Conservation (phyloP, 1,140 invertebrate species). For the Heliothis subflexa region DNA sequence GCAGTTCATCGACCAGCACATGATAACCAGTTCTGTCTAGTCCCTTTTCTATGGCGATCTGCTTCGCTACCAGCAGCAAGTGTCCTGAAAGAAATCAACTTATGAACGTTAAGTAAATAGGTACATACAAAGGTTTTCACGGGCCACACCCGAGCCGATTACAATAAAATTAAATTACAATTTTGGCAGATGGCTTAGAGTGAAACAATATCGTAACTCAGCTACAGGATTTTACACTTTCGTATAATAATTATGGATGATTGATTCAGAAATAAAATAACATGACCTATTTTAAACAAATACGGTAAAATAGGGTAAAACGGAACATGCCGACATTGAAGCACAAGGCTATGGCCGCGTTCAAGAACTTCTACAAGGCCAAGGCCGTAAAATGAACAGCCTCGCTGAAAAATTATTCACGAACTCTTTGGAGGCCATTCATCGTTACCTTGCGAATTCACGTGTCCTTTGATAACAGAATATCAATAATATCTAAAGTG, state of each 20-base stretch:
- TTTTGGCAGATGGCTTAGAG: no score
- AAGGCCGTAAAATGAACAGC: not conserved
- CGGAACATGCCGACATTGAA: conserved; percentile 6
- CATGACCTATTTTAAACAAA: not conserved
- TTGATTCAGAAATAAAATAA: not conserved
- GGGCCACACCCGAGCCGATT: no score
- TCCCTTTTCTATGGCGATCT: conserved; percentile 59
- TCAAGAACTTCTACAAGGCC: not conserved
- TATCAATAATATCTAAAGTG: not conserved
- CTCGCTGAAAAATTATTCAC: conserved; percentile 4
- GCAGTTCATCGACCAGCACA: conserved; percentile 65
- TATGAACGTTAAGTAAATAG: not conserved
- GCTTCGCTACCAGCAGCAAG: conserved; percentile 65
- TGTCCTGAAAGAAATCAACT: conserved; percentile 63
- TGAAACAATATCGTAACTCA: no score
- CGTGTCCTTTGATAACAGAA: conserved; percentile 4
- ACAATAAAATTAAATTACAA: no score
- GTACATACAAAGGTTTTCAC: no score
- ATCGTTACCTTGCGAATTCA: conserved; percentile 6
- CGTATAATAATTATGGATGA: not conserved
- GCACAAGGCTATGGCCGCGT: conserved; percentile 16
- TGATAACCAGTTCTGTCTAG: conserved; percentile 63
- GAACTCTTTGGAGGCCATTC: not conserved
- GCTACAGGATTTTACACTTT: not conserved
- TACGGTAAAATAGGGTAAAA: not conserved